phyloP scores from a whole-genome alignment of 2,113 vertebrate genomes.

The Balaenoptera acutorostrata region DNA sequence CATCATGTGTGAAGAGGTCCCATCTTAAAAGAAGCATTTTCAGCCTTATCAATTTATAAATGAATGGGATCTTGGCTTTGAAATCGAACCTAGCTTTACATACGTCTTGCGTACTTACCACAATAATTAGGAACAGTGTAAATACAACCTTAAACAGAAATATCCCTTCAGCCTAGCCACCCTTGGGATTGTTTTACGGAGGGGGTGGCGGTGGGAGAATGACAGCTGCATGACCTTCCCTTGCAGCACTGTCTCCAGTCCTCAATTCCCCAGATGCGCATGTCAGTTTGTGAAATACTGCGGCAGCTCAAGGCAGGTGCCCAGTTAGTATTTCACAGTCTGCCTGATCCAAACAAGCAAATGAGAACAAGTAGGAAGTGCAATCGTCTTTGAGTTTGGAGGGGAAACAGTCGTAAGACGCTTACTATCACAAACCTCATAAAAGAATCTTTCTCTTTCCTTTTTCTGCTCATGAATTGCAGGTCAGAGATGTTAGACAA shows the following conservation, averaged over 20 bases:
- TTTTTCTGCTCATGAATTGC: constrained; percentile 92
- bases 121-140: constrained; percentile 1
- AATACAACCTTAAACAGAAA: constrained; percentile 4
- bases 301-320: neutral
- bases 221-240: neutral
- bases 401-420: constrained; percentile 62
- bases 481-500: constrained; percentile 83
- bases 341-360: constrained; percentile 17
- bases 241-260: neutral
- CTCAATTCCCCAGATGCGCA: neutral
- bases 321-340: neutral
- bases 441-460: constrained; percentile 97
- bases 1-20: neutral
- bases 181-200: neutral
- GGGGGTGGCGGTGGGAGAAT: fast-evolving
- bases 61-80: neutral
- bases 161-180: neutral
- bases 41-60: neutral
- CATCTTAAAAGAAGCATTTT: neutral
- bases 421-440: constrained; percentile 95
- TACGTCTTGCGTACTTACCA: constrained; percentile 15
- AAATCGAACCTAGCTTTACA: neutral
- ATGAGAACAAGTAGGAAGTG: constrained; percentile 45
- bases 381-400: constrained; percentile 28
- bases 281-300: neutral